A percentile compares a stretch with the other conserved stretches of the same genome.
These are phyloP conservation scores for Drosophila vallismaia DNA, from an alignment of 2,888 invertebrate genomes.

Conservation along the genomic window DNA sequence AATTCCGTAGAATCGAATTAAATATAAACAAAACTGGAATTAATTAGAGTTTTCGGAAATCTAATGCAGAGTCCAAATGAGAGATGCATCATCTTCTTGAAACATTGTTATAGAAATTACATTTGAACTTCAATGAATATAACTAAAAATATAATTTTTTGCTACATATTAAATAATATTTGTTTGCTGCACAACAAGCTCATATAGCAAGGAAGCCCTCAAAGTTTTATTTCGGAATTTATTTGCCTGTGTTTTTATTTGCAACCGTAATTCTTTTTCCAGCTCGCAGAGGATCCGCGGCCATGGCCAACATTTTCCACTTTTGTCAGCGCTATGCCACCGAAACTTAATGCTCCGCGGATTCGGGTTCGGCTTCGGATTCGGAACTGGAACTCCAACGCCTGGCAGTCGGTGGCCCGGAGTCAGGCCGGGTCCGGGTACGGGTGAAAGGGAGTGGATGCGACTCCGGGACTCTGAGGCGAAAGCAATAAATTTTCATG, in stretches of 20 bases:
- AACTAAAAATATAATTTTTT: conserved; percentile 31
- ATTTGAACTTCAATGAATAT: conserved; percentile 5
- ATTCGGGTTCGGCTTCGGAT: conserved; percentile 49
- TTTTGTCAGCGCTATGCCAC: conserved; percentile 62
- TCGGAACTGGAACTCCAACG: conserved; percentile 16
- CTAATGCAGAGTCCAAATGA: background rate
- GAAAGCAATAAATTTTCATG: conserved; percentile 71
- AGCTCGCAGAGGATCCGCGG: conserved; percentile 29
- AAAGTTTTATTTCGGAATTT: conserved; percentile 18
- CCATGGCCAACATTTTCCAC: conserved; percentile 50
- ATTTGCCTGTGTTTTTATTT: conserved; percentile 24
- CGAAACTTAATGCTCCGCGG: conserved; percentile 69
- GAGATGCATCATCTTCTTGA: background rate
- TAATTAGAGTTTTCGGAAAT: background rate
- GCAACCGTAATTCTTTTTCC: conserved; percentile 36
- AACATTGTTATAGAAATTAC: too few species aligned
- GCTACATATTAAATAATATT: conserved; percentile 15
- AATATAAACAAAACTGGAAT: background rate
- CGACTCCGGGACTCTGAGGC: conserved; percentile 17
- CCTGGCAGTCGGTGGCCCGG: conserved; percentile 8
- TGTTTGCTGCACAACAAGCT: conserved; percentile 18
- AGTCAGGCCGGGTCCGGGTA: background rate
- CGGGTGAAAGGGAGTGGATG: conserved; percentile 1
- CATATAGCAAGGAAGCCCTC: conserved; percentile 18
- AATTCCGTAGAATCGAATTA: background rate